Conservation (phyloP, 2,113 vertebrate genomes). For the Daphoenositta chrysoptera region DNA sequence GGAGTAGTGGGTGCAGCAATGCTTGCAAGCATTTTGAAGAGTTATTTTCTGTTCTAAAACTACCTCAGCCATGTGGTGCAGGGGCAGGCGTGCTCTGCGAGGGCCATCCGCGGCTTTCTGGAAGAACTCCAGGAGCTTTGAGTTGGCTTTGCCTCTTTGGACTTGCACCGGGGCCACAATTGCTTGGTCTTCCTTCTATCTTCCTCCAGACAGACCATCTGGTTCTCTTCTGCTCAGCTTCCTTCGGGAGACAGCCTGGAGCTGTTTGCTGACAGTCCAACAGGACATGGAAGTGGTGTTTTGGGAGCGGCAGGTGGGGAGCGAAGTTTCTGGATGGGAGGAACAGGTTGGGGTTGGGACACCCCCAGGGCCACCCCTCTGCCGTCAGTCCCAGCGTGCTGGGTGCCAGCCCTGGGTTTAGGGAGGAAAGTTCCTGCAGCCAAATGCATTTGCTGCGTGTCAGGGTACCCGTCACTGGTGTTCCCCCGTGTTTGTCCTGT, state of each 20-base stretch:
- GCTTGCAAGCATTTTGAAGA: not conserved
- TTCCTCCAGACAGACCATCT: not conserved
- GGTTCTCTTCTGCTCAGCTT: not conserved
- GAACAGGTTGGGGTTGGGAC: rapidly evolving
- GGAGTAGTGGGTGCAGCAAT: not conserved
- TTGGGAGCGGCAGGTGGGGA: not conserved
- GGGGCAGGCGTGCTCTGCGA: not conserved
- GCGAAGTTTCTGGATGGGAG: rapidly evolving
- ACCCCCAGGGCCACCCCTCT: rapidly evolving
- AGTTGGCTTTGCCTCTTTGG: not conserved
- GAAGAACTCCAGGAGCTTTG: not conserved
- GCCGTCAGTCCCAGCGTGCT: rapidly evolving
- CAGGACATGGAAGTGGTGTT: rapidly evolving
- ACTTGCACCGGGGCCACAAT: not conserved
- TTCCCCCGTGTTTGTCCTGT: rapidly evolving
- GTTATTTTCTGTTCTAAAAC: not conserved
- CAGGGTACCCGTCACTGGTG: rapidly evolving
- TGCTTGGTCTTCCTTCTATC: not conserved
- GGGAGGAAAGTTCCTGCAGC: rapidly evolving
- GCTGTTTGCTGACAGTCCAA: not conserved
- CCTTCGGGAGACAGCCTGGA: not conserved
- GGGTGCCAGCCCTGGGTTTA: not conserved
- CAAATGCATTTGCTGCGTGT: rapidly evolving
- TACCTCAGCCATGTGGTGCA: not conserved
- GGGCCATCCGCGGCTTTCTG: not conserved